Evolutionary conservation across 1,140 invertebrate genomes (phyloP).

Genomic region (Neotoxoptera formosana): DNA sequence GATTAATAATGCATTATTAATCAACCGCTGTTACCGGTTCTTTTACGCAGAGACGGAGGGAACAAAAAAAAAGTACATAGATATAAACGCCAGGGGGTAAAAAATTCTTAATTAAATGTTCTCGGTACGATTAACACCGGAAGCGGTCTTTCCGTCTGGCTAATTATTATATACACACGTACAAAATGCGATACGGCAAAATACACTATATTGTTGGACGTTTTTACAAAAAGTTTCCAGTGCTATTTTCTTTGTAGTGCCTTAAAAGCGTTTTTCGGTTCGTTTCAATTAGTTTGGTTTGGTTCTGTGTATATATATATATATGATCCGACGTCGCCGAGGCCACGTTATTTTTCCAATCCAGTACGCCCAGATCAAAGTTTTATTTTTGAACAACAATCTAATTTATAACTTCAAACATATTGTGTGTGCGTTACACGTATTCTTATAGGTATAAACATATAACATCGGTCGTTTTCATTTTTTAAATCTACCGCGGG

Average conservation of each 20-base stretch:
- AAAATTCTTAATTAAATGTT: conserved; percentile 23
- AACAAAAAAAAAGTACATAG: not conserved
- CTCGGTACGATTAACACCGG: conserved; percentile 28
- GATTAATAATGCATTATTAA: conserved; percentile 11
- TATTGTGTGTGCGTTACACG: not conserved
- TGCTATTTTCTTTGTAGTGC: not conserved
- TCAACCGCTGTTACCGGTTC: not conserved
- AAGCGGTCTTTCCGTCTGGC: not conserved
- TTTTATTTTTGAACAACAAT: conserved; percentile 4
- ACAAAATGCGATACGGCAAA: not conserved
- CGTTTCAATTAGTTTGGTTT: conserved; percentile 19
- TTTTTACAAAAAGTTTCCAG: not conserved
- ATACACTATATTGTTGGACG: not conserved
- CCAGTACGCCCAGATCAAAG: not conserved
- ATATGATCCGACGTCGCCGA: not conserved
- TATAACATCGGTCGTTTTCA: not conserved
- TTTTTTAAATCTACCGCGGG: not conserved
- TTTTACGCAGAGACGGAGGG: not conserved
- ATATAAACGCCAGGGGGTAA: not conserved
- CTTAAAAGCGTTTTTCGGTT: not conserved
- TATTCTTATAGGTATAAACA: not conserved
- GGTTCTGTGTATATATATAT: not conserved
- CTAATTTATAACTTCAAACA: conserved; percentile 1
- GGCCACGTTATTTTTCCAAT: not conserved
- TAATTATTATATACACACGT: not conserved